A percentile compares a stretch with the other conserved stretches of the same genome.
These are phyloP conservation scores for Gephyroberyx darwinii DNA, from an alignment of 2,797 vertebrate genomes.

Conservation along the genomic window DNA sequence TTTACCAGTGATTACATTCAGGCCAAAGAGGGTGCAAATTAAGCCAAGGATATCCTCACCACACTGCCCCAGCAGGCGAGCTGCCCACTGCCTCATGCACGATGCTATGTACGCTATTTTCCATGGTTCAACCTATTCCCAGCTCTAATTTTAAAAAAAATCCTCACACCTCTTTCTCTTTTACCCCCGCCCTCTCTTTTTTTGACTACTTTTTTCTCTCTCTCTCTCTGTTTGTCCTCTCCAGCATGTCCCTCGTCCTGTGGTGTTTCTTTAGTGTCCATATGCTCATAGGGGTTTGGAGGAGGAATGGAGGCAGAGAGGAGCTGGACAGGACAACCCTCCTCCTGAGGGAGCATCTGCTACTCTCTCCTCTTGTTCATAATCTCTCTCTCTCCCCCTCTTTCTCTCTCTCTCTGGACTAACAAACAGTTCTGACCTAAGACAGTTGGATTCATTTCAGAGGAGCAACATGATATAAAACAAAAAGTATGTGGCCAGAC, in stretches of 20 bases:
- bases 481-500: constrained; percentile 59
- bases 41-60: constrained; percentile 75
- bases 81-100: constrained; percentile 62
- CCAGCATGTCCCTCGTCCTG: constrained; percentile 63
- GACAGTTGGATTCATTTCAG: constrained; percentile 69
- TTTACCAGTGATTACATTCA: constrained; percentile 45
- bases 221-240: constrained; percentile 59
- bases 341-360: constrained; percentile 83
- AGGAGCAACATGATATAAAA: constrained; percentile 70
- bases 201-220: constrained; percentile 22
- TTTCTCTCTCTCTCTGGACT: constrained; percentile 49
- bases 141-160: constrained; percentile 54
- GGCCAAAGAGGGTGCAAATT: constrained; percentile 59
- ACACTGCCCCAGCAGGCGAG: constrained; percentile 65
- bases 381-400: constrained; percentile 30
- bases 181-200: not conserved
- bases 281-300: constrained; percentile 75
- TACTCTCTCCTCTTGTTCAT: constrained; percentile 58
- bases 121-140: constrained; percentile 56
- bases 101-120: constrained; percentile 65
- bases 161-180: constrained; percentile 37
- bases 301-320: constrained; percentile 43
- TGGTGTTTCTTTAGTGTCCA: constrained; percentile 74
- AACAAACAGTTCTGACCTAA: constrained; percentile 75
- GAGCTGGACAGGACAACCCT: constrained; percentile 74